Conservation (phyloP, 1,140 invertebrate species). For the Bombus soroeensis region DNA sequence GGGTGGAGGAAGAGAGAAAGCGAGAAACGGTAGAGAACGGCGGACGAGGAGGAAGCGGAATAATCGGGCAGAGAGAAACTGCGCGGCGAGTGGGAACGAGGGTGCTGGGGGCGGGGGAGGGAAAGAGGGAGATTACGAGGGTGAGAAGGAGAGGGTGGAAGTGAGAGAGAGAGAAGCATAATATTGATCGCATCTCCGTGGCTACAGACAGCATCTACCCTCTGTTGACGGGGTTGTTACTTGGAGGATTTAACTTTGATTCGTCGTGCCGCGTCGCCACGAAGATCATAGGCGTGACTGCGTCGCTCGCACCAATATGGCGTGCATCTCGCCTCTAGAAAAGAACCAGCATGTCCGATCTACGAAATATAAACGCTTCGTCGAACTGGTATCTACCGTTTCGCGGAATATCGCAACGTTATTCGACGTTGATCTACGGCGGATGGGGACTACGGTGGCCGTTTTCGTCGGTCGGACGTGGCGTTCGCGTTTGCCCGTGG, state of each 20-base stretch:
- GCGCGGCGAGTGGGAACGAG: conserved; percentile 37
- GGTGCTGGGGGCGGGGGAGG: conserved; percentile 38
- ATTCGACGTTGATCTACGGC: too few relatives aligned
- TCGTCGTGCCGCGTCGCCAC: conserved; percentile 60
- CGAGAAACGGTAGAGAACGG: conserved; percentile 19
- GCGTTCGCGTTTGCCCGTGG: too few relatives aligned
- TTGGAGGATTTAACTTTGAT: conserved; percentile 80
- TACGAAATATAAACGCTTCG: too few relatives aligned
- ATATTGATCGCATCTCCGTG: conserved; percentile 83
- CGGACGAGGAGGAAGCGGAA: conserved; percentile 47
- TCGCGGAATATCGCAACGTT: too few relatives aligned
- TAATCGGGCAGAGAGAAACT: conserved; percentile 60
- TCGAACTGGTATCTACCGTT: too few relatives aligned
- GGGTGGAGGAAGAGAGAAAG: conserved; percentile 2
- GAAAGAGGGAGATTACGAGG: conserved; percentile 49
- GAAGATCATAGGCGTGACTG: conserved; percentile 69
- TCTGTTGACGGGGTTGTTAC: conserved; percentile 81
- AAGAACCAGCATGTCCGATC: too few relatives aligned
- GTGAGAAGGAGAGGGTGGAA: conserved; percentile 44
- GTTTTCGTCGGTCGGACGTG: too few relatives aligned
- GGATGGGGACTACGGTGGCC: too few relatives aligned
- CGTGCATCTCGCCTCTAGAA: neutral
- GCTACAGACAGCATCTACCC: conserved; percentile 82
- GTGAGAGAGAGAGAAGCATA: conserved; percentile 71
- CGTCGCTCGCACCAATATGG: conserved; percentile 26